Percentiles rank a stretch among this genome's conserved stretches.
phyloP scores from a whole-genome alignment of 2,888 invertebrate genomes.

The Tiliacea aurago region DNA sequence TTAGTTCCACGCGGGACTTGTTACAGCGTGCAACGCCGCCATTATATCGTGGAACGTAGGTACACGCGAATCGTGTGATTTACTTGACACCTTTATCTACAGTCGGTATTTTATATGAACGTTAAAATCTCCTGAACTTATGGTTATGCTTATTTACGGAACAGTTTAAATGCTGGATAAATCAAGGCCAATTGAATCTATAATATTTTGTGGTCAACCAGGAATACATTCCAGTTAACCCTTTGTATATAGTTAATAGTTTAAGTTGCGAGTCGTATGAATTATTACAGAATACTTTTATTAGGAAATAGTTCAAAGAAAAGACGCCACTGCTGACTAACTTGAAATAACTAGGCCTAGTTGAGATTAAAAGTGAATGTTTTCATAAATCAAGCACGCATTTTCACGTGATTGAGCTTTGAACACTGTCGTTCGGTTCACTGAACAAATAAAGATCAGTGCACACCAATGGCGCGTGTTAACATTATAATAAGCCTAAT shows the following conservation, averaged over 20 bases:
- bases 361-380: slow-evolving; percentile 47
- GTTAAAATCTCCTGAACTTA: background rate
- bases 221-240: no score
- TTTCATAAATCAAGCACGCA: slow-evolving; percentile 54
- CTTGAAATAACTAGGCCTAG: slow-evolving; percentile 16
- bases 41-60: slow-evolving; percentile 18
- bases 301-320: background rate
- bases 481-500: background rate
- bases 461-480: slow-evolving; percentile 63
- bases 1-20: slow-evolving; percentile 33
- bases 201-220: background rate
- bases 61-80: slow-evolving; percentile 51
- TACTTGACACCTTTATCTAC: slow-evolving; percentile 26
- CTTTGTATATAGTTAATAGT: no score
- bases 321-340: background rate
- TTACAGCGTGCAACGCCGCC: slow-evolving; percentile 6
- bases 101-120: slow-evolving; percentile 10
- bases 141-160: background rate
- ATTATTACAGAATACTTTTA: background rate
- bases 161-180: background rate
- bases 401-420: slow-evolving; percentile 72
- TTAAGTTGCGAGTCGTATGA: background rate
- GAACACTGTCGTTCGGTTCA: slow-evolving; percentile 61
- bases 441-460: slow-evolving; percentile 70
- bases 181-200: background rate